Base-by-base conservation (phyloP, 2,797 vertebrate genomes). In the Xiphophorus birchmanni region DNA sequence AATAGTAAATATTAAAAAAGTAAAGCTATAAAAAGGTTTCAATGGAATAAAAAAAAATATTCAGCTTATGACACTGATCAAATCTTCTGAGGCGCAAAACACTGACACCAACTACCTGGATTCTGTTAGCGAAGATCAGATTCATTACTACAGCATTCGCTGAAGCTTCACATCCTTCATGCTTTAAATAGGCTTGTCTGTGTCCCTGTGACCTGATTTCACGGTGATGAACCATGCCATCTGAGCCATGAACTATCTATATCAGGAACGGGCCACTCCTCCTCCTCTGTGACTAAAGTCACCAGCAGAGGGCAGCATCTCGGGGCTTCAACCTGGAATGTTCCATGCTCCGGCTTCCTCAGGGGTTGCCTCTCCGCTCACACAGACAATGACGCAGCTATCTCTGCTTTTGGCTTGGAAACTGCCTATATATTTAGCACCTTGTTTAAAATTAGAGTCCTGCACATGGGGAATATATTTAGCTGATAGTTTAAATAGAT, bases 361-460 rank as follows among this genome's bases (percentile, higher is more conserved):
- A 78, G 81, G 82, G 86, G 80, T 86, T 58, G 78, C 80, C 84
- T 84, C 67, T 72, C 78, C 12, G 2, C 84, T 87, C 72, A 90
- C 88, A 91, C 87, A 84, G 89, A 91, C 85, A 90, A 87, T 95
- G 95, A 96, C 90, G 86, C 94, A 96, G 93, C 93, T 86, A 86
- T 90, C 89, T 94, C 90, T 94, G 80, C 73, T 92, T 96, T 95
- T 96, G 96, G 95, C 94, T 94, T 79, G 92, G 94, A 96, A 95
- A 95, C 89, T 93, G 75, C 78, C 87, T 89, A 91, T 96, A 95
- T 95, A 94, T 95, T 95, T 95, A 95, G 93, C 88, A 89, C 80
- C 86, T 87, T 5, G 74, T 92, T 94, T 94, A 90, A 93, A 93
- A 84, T 91, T 91, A 91, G 92, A 92, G 87, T 83, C 80, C 88